Conservation (phyloP, 2,888 invertebrate species). For the Lydus trimaculatus region DNA sequence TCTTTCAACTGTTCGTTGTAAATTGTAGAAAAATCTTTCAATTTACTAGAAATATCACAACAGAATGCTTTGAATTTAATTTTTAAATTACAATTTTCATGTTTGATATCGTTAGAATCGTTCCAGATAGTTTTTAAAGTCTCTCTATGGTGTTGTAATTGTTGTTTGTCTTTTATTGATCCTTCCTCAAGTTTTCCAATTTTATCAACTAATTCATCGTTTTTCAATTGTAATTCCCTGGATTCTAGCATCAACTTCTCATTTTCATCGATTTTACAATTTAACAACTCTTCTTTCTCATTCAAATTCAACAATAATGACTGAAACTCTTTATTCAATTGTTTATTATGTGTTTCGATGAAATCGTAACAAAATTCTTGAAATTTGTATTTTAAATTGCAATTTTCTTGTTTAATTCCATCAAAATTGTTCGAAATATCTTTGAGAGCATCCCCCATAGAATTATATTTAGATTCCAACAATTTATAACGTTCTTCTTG, state of each 20-base stretch:
- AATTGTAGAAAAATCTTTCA: conserved; percentile 4
- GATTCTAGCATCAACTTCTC: too few species aligned
- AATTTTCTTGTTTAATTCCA: not conserved
- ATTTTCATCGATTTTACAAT: too few species aligned
- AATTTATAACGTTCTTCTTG: too few species aligned
- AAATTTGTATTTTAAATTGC: not conserved
- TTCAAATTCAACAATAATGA: too few species aligned
- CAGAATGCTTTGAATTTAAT: conserved; percentile 7
- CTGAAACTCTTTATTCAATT: too few species aligned
- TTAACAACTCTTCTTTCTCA: too few species aligned
- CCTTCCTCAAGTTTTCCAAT: too few species aligned
- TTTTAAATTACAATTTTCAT: conserved; percentile 10
- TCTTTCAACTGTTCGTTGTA: too few species aligned
- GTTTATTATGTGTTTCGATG: too few species aligned
- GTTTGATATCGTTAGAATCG: not conserved
- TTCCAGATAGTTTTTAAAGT: not conserved
- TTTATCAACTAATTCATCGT: too few species aligned
- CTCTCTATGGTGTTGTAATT: conserved; percentile 4
- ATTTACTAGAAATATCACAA: not conserved
- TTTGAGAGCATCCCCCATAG: not conserved
- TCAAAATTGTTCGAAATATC: not conserved
- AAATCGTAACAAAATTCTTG: not conserved
- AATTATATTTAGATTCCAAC: not conserved
- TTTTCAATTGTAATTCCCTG: too few species aligned
- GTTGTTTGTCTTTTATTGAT: too few species aligned